phyloP scores from a whole-genome alignment of 2,113 vertebrate species.

The Talpa occidentalis region DNA sequence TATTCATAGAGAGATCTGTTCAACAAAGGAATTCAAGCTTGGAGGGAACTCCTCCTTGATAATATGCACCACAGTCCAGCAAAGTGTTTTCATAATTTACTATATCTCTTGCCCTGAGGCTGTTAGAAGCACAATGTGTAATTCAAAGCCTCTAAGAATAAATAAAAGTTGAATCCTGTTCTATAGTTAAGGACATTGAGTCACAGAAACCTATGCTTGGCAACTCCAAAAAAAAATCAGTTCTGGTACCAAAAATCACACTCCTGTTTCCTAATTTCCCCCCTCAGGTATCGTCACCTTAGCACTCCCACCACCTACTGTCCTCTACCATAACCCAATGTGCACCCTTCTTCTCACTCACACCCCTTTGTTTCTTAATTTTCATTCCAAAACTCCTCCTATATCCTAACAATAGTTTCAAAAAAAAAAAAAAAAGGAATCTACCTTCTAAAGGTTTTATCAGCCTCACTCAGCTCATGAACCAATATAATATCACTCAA shows the following conservation, averaged over 20 bases:
- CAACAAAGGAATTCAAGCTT: slow-evolving; percentile 59
- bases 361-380: not conserved
- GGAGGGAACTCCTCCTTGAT: slow-evolving; percentile 61
- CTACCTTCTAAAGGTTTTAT: not conserved
- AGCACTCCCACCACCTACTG: no score
- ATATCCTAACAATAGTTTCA: not conserved
- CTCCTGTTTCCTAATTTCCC: not conserved
- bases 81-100: slow-evolving; percentile 59
- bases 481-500: not conserved
- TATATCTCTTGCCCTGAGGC: slow-evolving; percentile 47
- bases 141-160: slow-evolving; percentile 64
- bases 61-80: not conserved
- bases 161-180: slow-evolving; percentile 50
- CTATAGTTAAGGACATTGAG: slow-evolving; percentile 43
- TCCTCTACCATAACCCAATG: no score
- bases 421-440: not conserved
- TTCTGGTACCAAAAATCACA: not conserved
- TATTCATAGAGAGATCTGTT: slow-evolving; percentile 65
- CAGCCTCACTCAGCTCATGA: not conserved
- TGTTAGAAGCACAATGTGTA: slow-evolving; percentile 26
- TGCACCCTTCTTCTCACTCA: no score
- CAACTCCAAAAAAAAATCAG: not conserved
- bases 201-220: not conserved
- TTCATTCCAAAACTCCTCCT: slow-evolving; percentile 14
- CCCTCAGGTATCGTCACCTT: no score